Evolutionary conservation across 1,140 invertebrate species (phyloP).

Genomic region (Hylaeus anthracinus): DNA sequence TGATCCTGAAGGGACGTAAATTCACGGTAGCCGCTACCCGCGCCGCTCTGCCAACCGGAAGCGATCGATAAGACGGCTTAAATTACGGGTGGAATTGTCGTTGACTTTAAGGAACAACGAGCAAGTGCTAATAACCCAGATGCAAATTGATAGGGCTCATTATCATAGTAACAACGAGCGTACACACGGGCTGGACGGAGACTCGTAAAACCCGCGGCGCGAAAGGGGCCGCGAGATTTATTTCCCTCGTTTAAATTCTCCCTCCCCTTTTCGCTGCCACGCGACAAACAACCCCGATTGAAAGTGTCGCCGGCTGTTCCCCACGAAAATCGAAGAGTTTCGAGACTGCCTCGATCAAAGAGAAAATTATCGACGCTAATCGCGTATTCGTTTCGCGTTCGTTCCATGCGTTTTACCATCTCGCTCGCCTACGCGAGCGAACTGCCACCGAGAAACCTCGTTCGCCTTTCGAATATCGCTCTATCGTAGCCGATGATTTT

Average conservation of each 20-base stretch:
- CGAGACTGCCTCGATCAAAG: not conserved
- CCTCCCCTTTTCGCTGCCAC: not conserved
- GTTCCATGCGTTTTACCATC: too few relatives aligned
- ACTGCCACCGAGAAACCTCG: too few relatives aligned
- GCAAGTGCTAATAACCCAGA: conserved; percentile 45
- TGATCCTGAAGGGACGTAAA: conserved; percentile 28
- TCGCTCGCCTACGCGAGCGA: too few relatives aligned
- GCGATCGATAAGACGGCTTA: conserved; percentile 44
- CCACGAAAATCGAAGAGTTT: not conserved
- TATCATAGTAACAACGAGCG: conserved; percentile 42
- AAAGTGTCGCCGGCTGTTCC: not conserved
- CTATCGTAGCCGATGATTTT: too few relatives aligned
- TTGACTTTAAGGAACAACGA: conserved; percentile 22
- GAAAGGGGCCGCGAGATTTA: conserved; percentile 43
- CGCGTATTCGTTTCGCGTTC: not conserved
- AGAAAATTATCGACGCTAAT: not conserved
- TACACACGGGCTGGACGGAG: not conserved
- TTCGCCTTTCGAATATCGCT: too few relatives aligned
- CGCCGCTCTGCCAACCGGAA: conserved; percentile 16
- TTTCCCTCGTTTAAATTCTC: conserved; percentile 52
- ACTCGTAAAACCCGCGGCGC: conserved; percentile 27
- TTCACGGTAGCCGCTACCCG: conserved; percentile 10
- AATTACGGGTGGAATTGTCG: conserved; percentile 45
- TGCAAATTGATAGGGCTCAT: conserved; percentile 52
- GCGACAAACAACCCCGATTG: not conserved